phyloP scores from a whole-genome alignment of 1,140 invertebrate species.

The Oedothorax gibbosus region DNA sequence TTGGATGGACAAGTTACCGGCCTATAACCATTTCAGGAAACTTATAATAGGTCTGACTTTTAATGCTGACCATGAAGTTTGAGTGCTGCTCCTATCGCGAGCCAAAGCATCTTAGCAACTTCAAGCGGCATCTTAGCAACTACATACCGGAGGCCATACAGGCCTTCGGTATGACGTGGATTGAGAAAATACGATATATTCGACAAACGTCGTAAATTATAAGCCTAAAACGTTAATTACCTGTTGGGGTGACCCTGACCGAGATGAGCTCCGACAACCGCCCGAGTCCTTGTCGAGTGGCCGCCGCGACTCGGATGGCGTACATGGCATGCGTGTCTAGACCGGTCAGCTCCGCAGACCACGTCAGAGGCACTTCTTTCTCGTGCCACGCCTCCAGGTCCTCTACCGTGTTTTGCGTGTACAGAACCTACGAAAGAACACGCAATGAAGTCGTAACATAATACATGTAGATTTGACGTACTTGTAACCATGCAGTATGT shows the following conservation, averaged over 20 bases:
- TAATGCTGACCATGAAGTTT: no score
- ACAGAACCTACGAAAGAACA: constrained; percentile 79
- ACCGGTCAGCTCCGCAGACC: constrained; percentile 89
- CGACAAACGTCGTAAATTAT: no score
- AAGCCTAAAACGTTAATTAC: neutral
- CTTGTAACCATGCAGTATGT: no score
- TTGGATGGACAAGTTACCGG: no score
- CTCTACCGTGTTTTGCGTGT: constrained; percentile 91
- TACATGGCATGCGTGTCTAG: constrained; percentile 92
- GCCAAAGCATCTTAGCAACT: no score
- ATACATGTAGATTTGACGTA: neutral
- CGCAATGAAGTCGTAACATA: neutral
- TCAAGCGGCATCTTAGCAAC: no score
- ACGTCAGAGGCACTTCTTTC: constrained; percentile 85
- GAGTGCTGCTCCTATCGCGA: no score
- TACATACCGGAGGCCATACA: no score
- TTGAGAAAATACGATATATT: no score
- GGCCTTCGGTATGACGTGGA: no score
- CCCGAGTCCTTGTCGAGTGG: constrained; percentile 76
- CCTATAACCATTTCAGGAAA: no score
- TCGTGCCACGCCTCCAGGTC: constrained; percentile 92
- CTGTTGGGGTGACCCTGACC: constrained; percentile 77
- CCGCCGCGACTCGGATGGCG: constrained; percentile 89
- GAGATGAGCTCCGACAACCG: constrained; percentile 76
- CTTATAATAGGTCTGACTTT: no score